These are phyloP conservation scores for Suillia variegata DNA, from an alignment of 2,888 invertebrate species.

Conservation along the genomic window DNA sequence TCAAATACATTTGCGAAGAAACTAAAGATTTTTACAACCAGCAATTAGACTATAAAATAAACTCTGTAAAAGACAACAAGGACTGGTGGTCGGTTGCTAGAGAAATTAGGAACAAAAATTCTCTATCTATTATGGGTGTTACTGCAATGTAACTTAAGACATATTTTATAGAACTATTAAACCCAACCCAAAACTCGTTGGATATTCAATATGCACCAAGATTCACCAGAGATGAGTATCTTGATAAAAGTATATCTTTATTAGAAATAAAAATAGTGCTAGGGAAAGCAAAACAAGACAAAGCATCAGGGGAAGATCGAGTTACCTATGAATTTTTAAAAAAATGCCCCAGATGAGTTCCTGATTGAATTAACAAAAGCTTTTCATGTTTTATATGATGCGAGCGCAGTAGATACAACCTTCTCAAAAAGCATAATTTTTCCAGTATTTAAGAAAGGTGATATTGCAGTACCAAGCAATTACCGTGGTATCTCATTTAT, in stretches of 20 bases:
- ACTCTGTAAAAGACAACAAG: too few species aligned
- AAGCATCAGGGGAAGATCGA: not conserved
- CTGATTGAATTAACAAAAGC: too few species aligned
- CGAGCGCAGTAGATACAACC: not conserved
- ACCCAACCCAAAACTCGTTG: not conserved
- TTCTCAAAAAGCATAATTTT: not conserved
- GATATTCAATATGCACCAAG: not conserved
- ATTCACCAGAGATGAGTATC: not conserved
- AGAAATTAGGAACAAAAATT: too few species aligned
- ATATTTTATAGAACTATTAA: conserved; percentile 1
- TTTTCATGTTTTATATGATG: too few species aligned
- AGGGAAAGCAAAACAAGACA: not conserved
- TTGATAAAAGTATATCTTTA: not conserved
- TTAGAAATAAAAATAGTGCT: conserved; percentile 3
- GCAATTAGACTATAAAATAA: too few species aligned
- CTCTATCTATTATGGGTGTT: not conserved
- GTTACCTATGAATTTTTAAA: not conserved
- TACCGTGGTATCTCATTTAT: conserved; percentile 18
- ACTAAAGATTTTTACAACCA: too few species aligned
- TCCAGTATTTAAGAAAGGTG: conserved; percentile 2
- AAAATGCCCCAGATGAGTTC: not conserved
- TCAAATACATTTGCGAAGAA: too few species aligned
- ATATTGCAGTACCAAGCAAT: conserved; percentile 4
- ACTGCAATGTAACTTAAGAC: not conserved
- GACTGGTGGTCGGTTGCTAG: too few species aligned